phyloP scores from a whole-genome alignment of 2,797 vertebrate species.

The Poeciliopsis infans region DNA sequence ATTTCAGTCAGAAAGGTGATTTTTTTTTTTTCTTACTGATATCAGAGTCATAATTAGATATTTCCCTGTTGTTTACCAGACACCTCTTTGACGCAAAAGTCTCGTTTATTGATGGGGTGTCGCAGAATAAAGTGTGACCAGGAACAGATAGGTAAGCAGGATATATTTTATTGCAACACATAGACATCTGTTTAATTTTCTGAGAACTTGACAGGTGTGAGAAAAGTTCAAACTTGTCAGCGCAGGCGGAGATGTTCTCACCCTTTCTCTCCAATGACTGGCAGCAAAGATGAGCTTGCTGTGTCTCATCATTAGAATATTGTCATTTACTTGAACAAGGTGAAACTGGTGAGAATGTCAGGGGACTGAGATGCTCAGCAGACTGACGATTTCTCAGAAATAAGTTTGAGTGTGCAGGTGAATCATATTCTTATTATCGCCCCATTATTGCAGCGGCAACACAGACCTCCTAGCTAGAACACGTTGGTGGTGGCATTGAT shows the following conservation, averaged over 20 bases:
- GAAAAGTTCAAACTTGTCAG: slow-evolving; percentile 24
- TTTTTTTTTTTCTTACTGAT: slow-evolving; percentile 14
- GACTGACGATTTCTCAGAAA: background rate
- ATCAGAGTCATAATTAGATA: slow-evolving; percentile 34
- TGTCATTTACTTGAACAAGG: slow-evolving; percentile 17
- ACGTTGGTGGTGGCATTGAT: background rate
- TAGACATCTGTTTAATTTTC: background rate
- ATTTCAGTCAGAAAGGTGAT: slow-evolving; percentile 19
- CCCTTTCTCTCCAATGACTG: slow-evolving; percentile 10
- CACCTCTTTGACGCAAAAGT: slow-evolving; percentile 21
- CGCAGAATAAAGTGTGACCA: slow-evolving; percentile 18
- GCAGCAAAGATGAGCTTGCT: background rate
- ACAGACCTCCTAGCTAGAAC: background rate
- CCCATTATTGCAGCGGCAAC: slow-evolving; percentile 1
- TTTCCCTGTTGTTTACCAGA: slow-evolving; percentile 25
- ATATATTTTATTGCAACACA: slow-evolving; percentile 7
- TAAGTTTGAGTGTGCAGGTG: background rate
- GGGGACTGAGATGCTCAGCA: background rate
- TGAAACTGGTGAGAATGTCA: slow-evolving; percentile 3
- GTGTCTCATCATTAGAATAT: slow-evolving; percentile 16
- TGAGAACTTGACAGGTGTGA: slow-evolving; percentile 25
- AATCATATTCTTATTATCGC: slow-evolving; percentile 1
- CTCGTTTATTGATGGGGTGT: slow-evolving; percentile 22
- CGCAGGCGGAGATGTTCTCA: background rate
- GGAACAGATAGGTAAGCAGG: slow-evolving; percentile 15